Evolutionary conservation across 2,797 vertebrate species (phyloP), one percentile per base, ranked within the genome.

Genomic region (Labeo calbasu): DNA sequence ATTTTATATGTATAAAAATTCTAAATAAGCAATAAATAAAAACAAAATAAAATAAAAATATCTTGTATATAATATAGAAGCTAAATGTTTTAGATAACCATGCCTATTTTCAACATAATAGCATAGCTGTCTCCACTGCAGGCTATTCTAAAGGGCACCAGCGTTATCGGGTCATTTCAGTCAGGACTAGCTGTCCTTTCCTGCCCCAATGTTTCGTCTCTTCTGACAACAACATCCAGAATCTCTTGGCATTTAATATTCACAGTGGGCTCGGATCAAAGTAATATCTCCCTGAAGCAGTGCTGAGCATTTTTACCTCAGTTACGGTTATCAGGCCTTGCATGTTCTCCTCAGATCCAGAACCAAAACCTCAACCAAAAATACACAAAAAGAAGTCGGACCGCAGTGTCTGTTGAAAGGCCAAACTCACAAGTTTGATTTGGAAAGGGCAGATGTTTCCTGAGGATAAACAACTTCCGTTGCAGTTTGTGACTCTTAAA

Each of bases 171-270:
- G 53, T 57, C 51, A 21, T 43, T 81, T 61, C 10, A 57, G 23
- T 32, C 12, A 7, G 53, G 12, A 43, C 48, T n/a, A 23, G 8
- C 7, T 69, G 13, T 63, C 13, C 14, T 65, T 14, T 72, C 17
- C 53, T 50, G 23, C 21, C 5, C 46, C 46, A 1, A 9, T 50
- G 40, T 50, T 61, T 82, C 1, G 3, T 71, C 40, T 46, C 11
- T n/a, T 23, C 76, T 21, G 43, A 50, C n/a, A 17, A 48, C 23
- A 81, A 36, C 25, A 57, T 73, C 40, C 25, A 19, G 15, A 65
- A n/a, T 75, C 46, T 40, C 21, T 10, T 23, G 21, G 25, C 40
- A 10, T 65, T 70, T 75, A 82, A 82, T 82, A 65, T 75, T 82
- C 59, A 66, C 59, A 72, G 57, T 7, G 3, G 32, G 28, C 5